A percentile compares a stretch with the other conserved stretches of the same genome.
Evolutionary conservation across 2,888 invertebrate species (phyloP).

Genomic region (Julus scanicus): DNA sequence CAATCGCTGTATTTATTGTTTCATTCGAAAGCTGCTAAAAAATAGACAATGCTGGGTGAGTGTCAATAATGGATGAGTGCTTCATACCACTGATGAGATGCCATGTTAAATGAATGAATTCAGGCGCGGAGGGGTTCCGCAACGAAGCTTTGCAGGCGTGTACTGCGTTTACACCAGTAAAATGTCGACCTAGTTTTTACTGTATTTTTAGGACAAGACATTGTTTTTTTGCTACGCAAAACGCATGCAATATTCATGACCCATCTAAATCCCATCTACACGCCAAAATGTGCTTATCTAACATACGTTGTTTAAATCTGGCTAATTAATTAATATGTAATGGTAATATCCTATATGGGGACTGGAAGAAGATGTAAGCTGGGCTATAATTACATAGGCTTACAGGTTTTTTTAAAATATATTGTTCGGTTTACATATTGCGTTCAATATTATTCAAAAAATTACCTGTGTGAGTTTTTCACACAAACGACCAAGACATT

Average conservation of each 20-base stretch:
- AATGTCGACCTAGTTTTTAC: constrained; percentile 8
- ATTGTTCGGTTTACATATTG: no score
- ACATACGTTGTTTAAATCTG: background rate
- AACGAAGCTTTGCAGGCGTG: background rate
- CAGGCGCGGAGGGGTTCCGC: background rate
- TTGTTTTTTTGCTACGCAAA: background rate
- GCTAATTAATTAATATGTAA: background rate
- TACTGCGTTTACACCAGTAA: background rate
- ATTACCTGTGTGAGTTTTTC: no score
- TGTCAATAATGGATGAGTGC: constrained; percentile 26
- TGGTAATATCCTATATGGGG: background rate
- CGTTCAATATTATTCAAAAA: no score
- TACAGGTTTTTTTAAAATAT: no score
- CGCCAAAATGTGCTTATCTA: background rate
- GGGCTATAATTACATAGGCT: no score
- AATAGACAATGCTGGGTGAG: background rate
- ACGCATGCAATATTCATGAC: background rate
- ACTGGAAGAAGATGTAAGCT: no score
- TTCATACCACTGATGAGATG: background rate
- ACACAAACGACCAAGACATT: no score
- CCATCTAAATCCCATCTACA: background rate
- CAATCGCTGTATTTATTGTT: constrained; percentile 25
- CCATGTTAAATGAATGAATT: constrained; percentile 22
- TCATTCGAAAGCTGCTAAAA: background rate
- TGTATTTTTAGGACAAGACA: constrained; percentile 34